Base-by-base conservation (phyloP, 2,888 invertebrate species). In the Mesorhabditis sp. region DNA sequence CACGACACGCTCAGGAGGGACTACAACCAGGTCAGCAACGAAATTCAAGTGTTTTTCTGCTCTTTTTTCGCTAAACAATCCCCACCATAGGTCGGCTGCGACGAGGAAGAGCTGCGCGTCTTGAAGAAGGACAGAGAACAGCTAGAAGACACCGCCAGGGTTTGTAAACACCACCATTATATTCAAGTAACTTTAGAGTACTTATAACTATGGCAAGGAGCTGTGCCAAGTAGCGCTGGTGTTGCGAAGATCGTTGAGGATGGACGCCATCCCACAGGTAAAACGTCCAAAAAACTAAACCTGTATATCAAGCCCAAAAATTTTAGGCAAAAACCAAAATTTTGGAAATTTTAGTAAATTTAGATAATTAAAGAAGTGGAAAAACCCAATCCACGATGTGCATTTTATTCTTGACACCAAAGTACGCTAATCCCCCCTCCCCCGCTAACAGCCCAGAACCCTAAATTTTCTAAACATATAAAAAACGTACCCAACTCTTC, bases 181-280 rank as follows among this genome's bases (percentile, higher is more conserved):
- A 4, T 28, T 44, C 6, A 68, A 15, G 63, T 28, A 5, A 74
- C 86, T 86, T 62, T 86, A 92, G 92, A 91, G 91, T 67, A 92
- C 92, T 28, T 92, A 91, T 86, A 91, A 92, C 78, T 93, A 92
- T 82, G 92, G 92, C 15, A 91, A 90, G 81, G 92, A 92, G 87
- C 87, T 92, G 73, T 87, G 92, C 66, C 90, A 91, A 80, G 92
- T 92, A 4, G 91, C 92, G 2, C 87, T 91, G 67, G 90, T 91
- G 13, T 85, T 93, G 72, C 88, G 92, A 65, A 89, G 91, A 73
- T 91, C 92, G 44, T 90, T 92, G 85, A 90, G 91, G 83, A 87
- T 85, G 63, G 85, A 87, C 67, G 76, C 86, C 4, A 61, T 45
- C 10, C 69, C 70, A 15, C 71, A 73, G 63, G 65, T 71, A 61